Percentiles rank a stretch among this genome's conserved stretches.
Conservation (phyloP, 2,797 vertebrate genomes). For the Podarcis siculus region DNA sequence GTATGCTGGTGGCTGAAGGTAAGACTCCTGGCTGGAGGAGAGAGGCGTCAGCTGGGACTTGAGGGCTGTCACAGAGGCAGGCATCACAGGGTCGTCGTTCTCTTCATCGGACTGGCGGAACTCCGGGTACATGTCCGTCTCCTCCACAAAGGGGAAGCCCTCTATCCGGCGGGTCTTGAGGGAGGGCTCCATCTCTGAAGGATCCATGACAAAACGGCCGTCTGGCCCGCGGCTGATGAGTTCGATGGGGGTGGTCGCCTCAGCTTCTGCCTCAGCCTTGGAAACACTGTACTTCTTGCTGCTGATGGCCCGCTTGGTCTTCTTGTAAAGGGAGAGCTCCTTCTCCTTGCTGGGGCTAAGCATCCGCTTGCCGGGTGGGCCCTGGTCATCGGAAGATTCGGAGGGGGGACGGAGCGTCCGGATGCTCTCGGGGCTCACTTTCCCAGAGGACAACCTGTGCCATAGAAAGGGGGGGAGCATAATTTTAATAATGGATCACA, state of each 20-base stretch:
- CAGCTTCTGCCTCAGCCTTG: slow-evolving; percentile 90
- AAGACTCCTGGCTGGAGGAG: slow-evolving; percentile 98
- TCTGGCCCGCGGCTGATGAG: slow-evolving; percentile 97
- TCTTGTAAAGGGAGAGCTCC: slow-evolving; percentile 97
- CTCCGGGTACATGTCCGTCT: slow-evolving; percentile 98
- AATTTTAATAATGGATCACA: slow-evolving; percentile 24
- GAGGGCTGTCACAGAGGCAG: slow-evolving; percentile 91
- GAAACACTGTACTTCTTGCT: slow-evolving; percentile 99
- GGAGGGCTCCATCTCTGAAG: slow-evolving; percentile 86
- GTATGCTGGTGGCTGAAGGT: slow-evolving; percentile 97
- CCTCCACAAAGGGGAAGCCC: slow-evolving; percentile 98
- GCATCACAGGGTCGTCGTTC: slow-evolving; percentile 93
- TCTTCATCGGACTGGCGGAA: slow-evolving; percentile 99
- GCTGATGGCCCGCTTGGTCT: slow-evolving; percentile 98
- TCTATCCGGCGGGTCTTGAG: slow-evolving; percentile 91
- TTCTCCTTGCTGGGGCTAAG: slow-evolving; percentile 93
- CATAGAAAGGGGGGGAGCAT: slow-evolving; percentile 39
- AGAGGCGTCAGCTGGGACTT: slow-evolving; percentile 96
- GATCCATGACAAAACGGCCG: slow-evolving; percentile 95
- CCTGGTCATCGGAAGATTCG: slow-evolving; percentile 93
- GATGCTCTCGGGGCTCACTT: slow-evolving; percentile 98
- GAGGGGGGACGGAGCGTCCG: slow-evolving; percentile 88
- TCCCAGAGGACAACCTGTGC: slow-evolving; percentile 94
- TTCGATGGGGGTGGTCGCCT: slow-evolving; percentile 97
- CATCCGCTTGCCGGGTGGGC: slow-evolving; percentile 91